These are phyloP conservation scores for Stegodyphus mimosarum DNA, from an alignment of 1,140 invertebrate genomes.

Conservation along the genomic window DNA sequence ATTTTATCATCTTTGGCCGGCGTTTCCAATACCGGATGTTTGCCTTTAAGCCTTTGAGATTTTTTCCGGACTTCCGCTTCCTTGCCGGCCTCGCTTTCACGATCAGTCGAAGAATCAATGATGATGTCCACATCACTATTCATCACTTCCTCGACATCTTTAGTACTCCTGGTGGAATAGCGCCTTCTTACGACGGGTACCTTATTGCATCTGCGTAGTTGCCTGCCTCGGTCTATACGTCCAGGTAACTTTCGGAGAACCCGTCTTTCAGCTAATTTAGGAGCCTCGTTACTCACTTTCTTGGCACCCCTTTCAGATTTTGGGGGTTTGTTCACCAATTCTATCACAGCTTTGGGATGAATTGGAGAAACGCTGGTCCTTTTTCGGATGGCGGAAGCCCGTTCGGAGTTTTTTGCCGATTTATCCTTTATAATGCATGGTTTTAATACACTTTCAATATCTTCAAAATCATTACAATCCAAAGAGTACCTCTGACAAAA, in stretches of 20 bases:
- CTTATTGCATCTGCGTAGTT: conserved; percentile 10
- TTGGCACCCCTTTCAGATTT: conserved; percentile 24
- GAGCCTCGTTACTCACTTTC: conserved; percentile 12
- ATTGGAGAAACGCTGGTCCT: conserved; percentile 21
- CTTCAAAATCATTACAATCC: conserved; percentile 51
- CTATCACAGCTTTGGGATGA: background rate
- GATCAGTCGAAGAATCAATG: conserved; percentile 34
- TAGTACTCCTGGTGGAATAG: conserved; percentile 38
- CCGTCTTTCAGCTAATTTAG: background rate
- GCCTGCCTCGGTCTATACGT: conserved; percentile 7
- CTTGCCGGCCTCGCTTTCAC: conserved; percentile 53
- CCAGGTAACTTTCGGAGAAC: conserved; percentile 35
- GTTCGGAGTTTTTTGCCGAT: conserved; percentile 53
- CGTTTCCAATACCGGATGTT: conserved; percentile 22
- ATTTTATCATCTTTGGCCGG: conserved; percentile 30
- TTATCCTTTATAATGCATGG: conserved; percentile 16
- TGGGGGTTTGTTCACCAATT: background rate
- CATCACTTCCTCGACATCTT: background rate
- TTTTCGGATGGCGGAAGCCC: conserved; percentile 59
- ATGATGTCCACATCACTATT: conserved; percentile 25
- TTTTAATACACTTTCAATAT: conserved; percentile 21
- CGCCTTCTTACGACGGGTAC: conserved; percentile 24
- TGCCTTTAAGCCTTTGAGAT: conserved; percentile 36
- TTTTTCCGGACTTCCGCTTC: conserved; percentile 60
- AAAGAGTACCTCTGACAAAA: conserved; percentile 38